Evolutionary conservation across 2,113 vertebrate genomes (phyloP).

Genomic region (Rhadina sibilatrix): DNA sequence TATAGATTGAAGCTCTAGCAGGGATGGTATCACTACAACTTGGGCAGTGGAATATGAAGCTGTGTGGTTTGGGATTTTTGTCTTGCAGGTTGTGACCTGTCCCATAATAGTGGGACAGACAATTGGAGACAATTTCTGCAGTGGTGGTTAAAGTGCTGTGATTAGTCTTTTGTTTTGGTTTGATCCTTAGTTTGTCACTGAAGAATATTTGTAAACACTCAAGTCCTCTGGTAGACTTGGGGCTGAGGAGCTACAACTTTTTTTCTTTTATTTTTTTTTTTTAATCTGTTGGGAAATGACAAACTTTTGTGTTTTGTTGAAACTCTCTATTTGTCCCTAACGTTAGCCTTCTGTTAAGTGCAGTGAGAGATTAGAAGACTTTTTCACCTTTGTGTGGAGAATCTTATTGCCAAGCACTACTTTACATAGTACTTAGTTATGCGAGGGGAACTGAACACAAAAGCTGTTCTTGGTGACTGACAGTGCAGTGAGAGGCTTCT

Average conservation of each 20-base stretch:
- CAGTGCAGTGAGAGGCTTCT: not conserved
- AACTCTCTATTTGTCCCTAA: not conserved
- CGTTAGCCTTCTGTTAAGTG: not conserved
- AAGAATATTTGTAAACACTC: not conserved
- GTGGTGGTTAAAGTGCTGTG: not conserved
- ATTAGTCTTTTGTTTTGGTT: not conserved
- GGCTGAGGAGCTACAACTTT: not conserved
- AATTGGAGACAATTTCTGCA: not conserved
- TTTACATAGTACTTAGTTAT: not conserved
- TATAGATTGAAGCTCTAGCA: not conserved
- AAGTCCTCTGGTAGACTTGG: not conserved
- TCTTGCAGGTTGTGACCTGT: not conserved
- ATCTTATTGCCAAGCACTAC: rapidly evolving
- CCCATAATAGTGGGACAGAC: not conserved
- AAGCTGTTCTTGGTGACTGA: not conserved
- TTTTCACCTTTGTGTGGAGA: not conserved
- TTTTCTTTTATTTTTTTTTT: too few relatives aligned
- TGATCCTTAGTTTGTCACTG: not conserved
- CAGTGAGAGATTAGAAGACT: not conserved
- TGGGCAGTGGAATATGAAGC: not conserved
- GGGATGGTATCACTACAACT: rapidly evolving
- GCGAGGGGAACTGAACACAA: not conserved
- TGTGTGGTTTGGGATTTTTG: not conserved
- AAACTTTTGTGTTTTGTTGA: not conserved
- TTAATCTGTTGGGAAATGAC: not conserved